phyloP scores from a whole-genome alignment of 2,888 invertebrate genomes.

The Sceliomorpha sp. region DNA sequence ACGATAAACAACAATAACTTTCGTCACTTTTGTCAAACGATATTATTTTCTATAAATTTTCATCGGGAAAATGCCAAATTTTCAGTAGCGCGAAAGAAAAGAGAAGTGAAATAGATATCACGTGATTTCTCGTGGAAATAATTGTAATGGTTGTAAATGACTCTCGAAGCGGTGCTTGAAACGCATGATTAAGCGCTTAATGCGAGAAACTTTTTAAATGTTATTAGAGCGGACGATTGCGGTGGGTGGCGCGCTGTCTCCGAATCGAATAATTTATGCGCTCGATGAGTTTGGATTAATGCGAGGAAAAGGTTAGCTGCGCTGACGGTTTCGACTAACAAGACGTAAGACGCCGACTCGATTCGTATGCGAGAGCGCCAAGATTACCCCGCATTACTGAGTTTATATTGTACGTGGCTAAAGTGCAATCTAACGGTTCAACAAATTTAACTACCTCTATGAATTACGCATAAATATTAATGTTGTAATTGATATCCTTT shows the following conservation, averaged over 20 bases:
- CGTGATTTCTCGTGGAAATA: too few relatives aligned
- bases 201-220: not conserved
- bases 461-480: too few relatives aligned
- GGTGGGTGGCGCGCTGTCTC: conserved; percentile 3
- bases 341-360: conserved; percentile 22
- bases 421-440: not conserved
- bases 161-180: conserved; percentile 4
- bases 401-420: conserved; percentile 16
- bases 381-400: conserved; percentile 13
- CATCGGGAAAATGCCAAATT: too few relatives aligned
- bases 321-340: not conserved
- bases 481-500: too few relatives aligned
- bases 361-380: conserved; percentile 14
- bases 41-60: too few relatives aligned
- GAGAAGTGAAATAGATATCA: too few relatives aligned
- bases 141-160: conserved; percentile 16
- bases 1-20: too few relatives aligned
- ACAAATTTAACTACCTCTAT: not conserved
- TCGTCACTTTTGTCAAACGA: too few relatives aligned
- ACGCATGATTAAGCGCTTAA: not conserved
- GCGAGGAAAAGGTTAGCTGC: conserved; percentile 8
- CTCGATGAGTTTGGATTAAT: conserved; percentile 23
- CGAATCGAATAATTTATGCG: conserved; percentile 8
- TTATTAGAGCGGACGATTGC: conserved; percentile 4
- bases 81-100: too few relatives aligned